phyloP scores from a whole-genome alignment of 2,888 invertebrate species.

The Exocentrus adspersus region DNA sequence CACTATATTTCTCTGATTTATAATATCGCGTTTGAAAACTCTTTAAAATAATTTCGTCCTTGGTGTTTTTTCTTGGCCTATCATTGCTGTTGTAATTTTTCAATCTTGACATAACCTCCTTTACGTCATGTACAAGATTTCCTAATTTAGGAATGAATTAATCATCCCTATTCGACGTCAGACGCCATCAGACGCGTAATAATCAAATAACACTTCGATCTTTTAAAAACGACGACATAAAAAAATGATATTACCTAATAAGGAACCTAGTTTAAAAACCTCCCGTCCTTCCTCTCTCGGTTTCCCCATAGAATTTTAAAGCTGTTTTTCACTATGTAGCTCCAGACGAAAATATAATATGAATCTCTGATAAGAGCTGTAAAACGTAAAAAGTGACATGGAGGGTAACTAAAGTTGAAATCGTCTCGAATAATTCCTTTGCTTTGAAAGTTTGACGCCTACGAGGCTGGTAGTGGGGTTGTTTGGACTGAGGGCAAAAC shows the following conservation, averaged over 20 bases:
- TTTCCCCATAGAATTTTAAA: no score
- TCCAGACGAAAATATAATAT: constrained; percentile 12
- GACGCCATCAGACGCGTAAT: no score
- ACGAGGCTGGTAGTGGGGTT: not conserved
- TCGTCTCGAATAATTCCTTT: constrained; percentile 20
- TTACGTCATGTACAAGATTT: no score
- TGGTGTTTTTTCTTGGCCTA: no score
- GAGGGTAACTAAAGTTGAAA: constrained; percentile 23
- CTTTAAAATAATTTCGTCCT: no score
- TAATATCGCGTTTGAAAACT: no score
- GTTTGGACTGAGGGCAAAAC: not conserved
- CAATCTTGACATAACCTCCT: no score
- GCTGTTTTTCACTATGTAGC: not conserved
- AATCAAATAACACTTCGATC: not conserved
- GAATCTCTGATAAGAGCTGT: constrained; percentile 18
- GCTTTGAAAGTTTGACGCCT: constrained; percentile 2
- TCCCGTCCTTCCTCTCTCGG: no score
- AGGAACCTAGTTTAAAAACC: constrained; percentile 6
- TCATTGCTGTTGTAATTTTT: no score
- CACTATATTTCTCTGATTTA: no score
- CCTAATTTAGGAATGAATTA: not conserved
- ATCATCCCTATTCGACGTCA: not conserved
- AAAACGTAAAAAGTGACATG: constrained; percentile 19
- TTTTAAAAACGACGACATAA: not conserved
- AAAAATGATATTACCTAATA: not conserved